Evolutionary conservation across 1,140 invertebrate genomes (phyloP).

Genomic region (Drosophila obscura): DNA sequence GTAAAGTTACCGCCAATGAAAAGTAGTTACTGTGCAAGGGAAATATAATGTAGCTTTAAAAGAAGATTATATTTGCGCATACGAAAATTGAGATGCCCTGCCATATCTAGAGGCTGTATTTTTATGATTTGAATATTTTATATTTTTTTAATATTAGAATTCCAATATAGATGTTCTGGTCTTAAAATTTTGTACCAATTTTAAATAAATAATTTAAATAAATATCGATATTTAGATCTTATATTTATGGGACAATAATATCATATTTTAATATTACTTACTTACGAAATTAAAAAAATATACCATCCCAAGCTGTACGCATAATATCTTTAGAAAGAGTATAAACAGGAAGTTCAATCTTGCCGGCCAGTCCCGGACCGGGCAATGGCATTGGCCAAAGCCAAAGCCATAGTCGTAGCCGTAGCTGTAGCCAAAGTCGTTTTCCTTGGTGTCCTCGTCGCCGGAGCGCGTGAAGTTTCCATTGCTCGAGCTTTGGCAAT

Average conservation of each 20-base stretch:
- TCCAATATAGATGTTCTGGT: too few species aligned
- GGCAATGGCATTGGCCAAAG: slow-evolving; percentile 5
- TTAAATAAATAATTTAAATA: too few species aligned
- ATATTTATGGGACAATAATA: too few species aligned
- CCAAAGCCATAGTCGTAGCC: slow-evolving; percentile 19
- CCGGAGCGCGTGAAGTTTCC: slow-evolving; percentile 65
- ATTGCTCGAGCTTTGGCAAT: slow-evolving; percentile 71
- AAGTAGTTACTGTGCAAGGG: slow-evolving; percentile 52
- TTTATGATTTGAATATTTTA: too few species aligned
- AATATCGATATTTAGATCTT: too few species aligned
- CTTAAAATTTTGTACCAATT: too few species aligned
- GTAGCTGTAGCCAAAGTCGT: slow-evolving; percentile 3
- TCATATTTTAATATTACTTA: too few species aligned
- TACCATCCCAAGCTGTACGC: too few species aligned
- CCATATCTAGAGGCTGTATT: too few species aligned
- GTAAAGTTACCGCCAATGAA: slow-evolving; percentile 66
- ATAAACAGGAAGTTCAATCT: slow-evolving; percentile 14
- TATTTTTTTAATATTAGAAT: too few species aligned
- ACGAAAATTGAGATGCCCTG: neutral
- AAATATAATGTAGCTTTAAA: slow-evolving; percentile 11
- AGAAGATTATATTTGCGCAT: neutral
- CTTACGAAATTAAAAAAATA: too few species aligned
- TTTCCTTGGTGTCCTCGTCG: slow-evolving; percentile 9
- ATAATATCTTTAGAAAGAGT: neutral
- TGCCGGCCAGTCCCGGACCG: slow-evolving; percentile 34